These are phyloP conservation scores for Calameuta filiformis DNA, from an alignment of 2,888 invertebrate species.

Conservation along the genomic window DNA sequence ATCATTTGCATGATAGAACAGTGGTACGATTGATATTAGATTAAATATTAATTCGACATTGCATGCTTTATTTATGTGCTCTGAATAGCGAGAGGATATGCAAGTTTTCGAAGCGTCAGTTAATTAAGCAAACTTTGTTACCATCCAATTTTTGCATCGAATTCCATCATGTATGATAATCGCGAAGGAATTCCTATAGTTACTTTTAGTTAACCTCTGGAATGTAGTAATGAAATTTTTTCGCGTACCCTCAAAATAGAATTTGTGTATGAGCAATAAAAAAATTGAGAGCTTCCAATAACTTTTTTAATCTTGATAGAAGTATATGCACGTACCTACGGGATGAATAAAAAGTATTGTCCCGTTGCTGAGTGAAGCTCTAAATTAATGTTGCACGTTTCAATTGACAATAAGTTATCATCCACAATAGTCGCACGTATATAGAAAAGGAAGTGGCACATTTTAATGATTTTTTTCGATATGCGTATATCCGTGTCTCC, in stretches of 20 bases:
- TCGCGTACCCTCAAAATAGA: background rate
- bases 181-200: background rate
- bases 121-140: background rate
- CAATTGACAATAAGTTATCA: background rate
- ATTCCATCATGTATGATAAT: background rate
- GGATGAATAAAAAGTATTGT: background rate
- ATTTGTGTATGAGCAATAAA: background rate
- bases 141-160: background rate
- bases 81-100: conserved; percentile 12
- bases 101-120: conserved; percentile 13
- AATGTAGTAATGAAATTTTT: background rate
- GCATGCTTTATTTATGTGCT: conserved; percentile 33
- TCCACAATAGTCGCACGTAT: background rate
- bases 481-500: background rate
- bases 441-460: background rate
- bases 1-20: background rate
- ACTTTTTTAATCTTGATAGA: background rate
- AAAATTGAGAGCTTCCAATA: background rate
- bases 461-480: background rate
- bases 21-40: background rate
- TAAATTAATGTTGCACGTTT: background rate
- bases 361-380: background rate
- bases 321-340: background rate
- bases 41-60: background rate
- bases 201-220: background rate